These are phyloP conservation scores for Calliphora vicina DNA, from an alignment of 1,140 invertebrate genomes.

Conservation along the genomic window DNA sequence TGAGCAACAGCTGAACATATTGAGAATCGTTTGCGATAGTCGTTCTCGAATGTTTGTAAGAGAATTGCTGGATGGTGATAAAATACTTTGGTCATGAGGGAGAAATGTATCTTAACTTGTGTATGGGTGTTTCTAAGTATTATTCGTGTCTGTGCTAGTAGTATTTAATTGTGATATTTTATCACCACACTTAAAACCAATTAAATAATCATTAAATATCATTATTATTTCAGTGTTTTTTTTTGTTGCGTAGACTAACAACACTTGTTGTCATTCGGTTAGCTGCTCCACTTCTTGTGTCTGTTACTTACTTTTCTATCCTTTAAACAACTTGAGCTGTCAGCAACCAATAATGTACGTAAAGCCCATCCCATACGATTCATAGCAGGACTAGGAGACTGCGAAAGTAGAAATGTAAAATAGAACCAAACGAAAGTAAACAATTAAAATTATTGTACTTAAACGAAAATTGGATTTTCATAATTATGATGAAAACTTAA, in stretches of 20 bases:
- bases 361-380: slow-evolving; percentile 75
- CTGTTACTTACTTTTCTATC: slow-evolving; percentile 65
- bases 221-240: neutral
- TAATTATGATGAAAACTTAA: neutral
- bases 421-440: neutral
- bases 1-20: too few species aligned
- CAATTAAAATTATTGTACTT: slow-evolving; percentile 36
- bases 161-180: slow-evolving; percentile 1
- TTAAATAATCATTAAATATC: slow-evolving; percentile 21
- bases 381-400: slow-evolving; percentile 72
- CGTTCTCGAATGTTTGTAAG: too few species aligned
- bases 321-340: slow-evolving; percentile 69
- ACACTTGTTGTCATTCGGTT: neutral
- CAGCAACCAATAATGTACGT: slow-evolving; percentile 72
- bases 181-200: slow-evolving; percentile 9
- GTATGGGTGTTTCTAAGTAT: neutral
- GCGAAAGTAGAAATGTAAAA: slow-evolving; percentile 39
- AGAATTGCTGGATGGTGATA: too few species aligned
- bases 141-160: neutral
- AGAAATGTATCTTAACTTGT: too few species aligned
- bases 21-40: too few species aligned
- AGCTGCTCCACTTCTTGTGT: neutral
- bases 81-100: too few species aligned
- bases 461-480: too few species aligned
- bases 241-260: neutral